A percentile compares a stretch with the other conserved stretches of the same genome.
These are phyloP conservation scores for Rhabdornis inornatus DNA, from an alignment of 2,113 vertebrate species.

Conservation along the genomic window DNA sequence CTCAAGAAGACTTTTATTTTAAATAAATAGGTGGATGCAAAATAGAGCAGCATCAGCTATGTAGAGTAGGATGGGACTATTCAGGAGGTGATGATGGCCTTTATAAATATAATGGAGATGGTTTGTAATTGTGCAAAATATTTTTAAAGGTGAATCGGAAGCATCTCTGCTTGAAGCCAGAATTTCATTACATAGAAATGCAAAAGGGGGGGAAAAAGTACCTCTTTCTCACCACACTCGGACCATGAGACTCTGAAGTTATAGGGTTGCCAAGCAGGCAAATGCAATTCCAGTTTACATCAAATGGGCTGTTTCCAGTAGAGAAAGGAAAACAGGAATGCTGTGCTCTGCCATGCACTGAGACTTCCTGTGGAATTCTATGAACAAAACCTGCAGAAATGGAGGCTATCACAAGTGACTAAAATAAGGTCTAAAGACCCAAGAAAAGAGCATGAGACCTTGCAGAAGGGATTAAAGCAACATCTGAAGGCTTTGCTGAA, in stretches of 20 bases:
- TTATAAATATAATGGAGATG: background rate
- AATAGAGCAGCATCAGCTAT: background rate
- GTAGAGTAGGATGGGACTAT: background rate
- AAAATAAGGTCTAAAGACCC: slow-evolving; percentile 31
- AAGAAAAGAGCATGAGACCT: slow-evolving; percentile 43
- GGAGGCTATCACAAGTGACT: slow-evolving; percentile 38
- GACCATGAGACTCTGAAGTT: background rate
- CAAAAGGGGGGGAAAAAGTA: background rate
- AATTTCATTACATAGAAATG: background rate
- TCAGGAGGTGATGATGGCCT: background rate
- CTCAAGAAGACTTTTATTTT: background rate
- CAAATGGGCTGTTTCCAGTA: slow-evolving; percentile 29
- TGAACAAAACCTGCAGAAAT: slow-evolving; percentile 53
- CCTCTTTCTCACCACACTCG: background rate
- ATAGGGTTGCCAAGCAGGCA: background rate
- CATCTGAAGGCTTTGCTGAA: slow-evolving; percentile 56
- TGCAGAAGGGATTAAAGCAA: slow-evolving; percentile 52
- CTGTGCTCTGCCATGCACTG: slow-evolving; percentile 48
- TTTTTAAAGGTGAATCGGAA: background rate
- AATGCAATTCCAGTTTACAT: slow-evolving; percentile 32
- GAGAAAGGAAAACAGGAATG: slow-evolving; percentile 31
- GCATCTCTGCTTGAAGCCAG: background rate
- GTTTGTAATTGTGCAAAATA: background rate
- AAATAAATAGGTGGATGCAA: background rate
- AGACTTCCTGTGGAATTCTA: slow-evolving; percentile 53